phyloP scores from a whole-genome alignment of 2,797 vertebrate genomes.

The Lagodon rhomboides region DNA sequence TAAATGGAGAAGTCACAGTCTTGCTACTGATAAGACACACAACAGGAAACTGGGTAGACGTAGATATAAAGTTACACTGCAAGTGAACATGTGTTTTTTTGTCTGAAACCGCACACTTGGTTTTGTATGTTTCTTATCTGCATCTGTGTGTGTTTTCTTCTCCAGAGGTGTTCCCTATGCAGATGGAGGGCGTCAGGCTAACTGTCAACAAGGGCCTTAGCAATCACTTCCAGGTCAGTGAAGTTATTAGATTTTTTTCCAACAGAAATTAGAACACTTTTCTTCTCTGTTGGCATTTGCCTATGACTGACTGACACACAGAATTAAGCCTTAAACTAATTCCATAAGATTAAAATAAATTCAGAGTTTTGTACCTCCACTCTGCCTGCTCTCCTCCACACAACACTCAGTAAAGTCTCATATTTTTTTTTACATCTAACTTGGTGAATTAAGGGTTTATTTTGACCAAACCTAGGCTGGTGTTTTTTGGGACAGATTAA shows the following conservation, averaged over 20 bases:
- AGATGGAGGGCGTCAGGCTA: constrained; percentile 93
- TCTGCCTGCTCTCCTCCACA: no score
- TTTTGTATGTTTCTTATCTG: neutral
- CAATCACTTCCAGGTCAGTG: constrained; percentile 93
- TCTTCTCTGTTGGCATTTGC: neutral
- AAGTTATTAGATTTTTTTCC: neutral
- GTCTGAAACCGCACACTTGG: neutral
- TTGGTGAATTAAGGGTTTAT: no score
- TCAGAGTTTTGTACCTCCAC: no score
- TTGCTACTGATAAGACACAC: neutral
- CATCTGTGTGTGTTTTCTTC: neutral
- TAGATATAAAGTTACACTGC: neutral
- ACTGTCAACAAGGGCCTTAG: constrained; percentile 93
- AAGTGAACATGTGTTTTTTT: neutral
- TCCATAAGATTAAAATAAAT: no score
- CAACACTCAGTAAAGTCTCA: no score
- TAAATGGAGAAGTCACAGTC: constrained; percentile 55
- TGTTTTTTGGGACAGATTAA: no score
- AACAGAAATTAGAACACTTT: neutral
- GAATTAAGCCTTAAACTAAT: neutral
- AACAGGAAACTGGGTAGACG: neutral
- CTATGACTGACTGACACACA: neutral
- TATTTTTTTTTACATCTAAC: no score
- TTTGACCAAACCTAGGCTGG: no score
- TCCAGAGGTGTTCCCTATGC: constrained; percentile 92